Evolutionary conservation across 1,140 invertebrate genomes (phyloP).

Genomic region (Lepidurus packardi): DNA sequence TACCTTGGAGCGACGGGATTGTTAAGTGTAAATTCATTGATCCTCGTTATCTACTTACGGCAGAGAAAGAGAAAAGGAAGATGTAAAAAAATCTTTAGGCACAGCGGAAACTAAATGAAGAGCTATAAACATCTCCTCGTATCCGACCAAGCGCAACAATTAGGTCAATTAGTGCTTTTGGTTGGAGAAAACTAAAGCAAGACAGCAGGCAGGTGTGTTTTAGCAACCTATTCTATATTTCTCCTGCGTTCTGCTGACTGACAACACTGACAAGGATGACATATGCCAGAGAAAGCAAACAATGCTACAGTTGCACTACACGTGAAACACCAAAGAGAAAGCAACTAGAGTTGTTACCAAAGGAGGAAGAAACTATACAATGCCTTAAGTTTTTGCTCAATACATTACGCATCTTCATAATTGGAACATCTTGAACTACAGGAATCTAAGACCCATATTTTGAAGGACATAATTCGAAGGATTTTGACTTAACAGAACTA

Average conservation of each 20-base stretch:
- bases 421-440: too few relatives aligned
- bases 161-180: constrained; percentile 19
- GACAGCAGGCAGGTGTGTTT: not conserved
- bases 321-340: not conserved
- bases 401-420: too few relatives aligned
- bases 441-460: too few relatives aligned
- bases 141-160: not conserved
- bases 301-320: too few relatives aligned
- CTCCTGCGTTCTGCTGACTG: not conserved
- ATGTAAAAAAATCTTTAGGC: not conserved
- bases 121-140: not conserved
- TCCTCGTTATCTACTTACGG: not conserved
- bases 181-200: not conserved
- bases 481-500: too few relatives aligned
- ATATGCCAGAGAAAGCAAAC: too few relatives aligned
- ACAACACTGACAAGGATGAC: not conserved
- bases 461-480: too few relatives aligned
- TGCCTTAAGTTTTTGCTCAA: too few relatives aligned
- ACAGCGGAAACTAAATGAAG: not conserved
- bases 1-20: not conserved
- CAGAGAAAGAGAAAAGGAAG: not conserved
- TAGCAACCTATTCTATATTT: not conserved
- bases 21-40: not conserved
- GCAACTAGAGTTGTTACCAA: not conserved
- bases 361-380: too few relatives aligned